These are phyloP conservation scores for Scolopax bukidnonensis DNA, from an alignment of 2,797 vertebrate genomes.

Conservation along the genomic window DNA sequence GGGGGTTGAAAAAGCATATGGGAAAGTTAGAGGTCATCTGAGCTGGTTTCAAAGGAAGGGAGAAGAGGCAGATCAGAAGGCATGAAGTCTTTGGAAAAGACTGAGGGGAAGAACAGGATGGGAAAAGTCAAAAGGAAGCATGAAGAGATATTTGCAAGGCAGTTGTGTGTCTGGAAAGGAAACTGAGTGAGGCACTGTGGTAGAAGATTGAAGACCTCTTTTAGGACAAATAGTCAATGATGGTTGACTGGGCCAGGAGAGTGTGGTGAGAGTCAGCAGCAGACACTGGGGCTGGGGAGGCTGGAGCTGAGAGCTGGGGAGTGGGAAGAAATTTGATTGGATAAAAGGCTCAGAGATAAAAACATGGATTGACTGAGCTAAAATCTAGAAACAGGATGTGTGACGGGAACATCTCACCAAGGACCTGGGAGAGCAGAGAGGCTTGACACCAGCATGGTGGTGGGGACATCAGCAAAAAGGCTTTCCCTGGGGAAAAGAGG, in stretches of 20 bases:
- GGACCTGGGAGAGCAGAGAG: background rate
- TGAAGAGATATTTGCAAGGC: background rate
- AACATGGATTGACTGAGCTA: background rate
- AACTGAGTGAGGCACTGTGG: background rate
- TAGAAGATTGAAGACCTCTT: background rate
- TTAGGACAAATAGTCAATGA: background rate
- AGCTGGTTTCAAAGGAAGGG: background rate
- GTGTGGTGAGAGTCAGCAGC: background rate
- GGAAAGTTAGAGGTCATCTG: background rate
- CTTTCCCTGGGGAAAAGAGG: background rate
- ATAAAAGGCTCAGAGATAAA: background rate
- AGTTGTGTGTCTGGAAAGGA: background rate
- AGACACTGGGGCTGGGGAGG: background rate
- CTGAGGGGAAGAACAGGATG: background rate
- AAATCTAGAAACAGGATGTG: background rate
- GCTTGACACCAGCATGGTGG: background rate
- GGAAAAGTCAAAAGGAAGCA: background rate
- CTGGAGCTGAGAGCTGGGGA: background rate
- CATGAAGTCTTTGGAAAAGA: background rate
- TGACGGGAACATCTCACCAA: accelerated
- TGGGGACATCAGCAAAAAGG: background rate
- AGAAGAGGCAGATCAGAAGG: background rate
- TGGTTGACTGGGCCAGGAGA: background rate
- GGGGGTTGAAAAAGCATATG: background rate
- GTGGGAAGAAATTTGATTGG: background rate